Conservation (phyloP, 2,888 invertebrate genomes). For the Diarsia dahlii region DNA sequence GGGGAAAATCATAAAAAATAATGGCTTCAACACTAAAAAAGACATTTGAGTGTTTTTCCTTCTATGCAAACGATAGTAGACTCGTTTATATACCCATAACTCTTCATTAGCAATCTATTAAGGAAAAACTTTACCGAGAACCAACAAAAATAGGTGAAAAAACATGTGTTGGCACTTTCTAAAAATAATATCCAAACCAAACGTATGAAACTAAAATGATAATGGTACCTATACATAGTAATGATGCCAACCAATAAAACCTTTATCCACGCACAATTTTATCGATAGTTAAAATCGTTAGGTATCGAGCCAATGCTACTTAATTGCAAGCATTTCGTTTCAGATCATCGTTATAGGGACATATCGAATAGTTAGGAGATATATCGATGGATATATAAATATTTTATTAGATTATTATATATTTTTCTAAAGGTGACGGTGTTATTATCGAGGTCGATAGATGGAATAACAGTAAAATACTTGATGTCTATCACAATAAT, state of each 20-base stretch:
- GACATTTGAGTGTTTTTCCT: conserved; percentile 13
- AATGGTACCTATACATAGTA: conserved; percentile 72
- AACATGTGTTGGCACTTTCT: conserved; percentile 61
- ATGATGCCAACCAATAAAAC: conserved; percentile 73
- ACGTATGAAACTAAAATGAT: conserved; percentile 64
- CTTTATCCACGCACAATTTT: conserved; percentile 81
- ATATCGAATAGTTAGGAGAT: conserved; percentile 63
- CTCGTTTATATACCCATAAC: conserved; percentile 32
- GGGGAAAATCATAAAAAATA: conserved; percentile 27
- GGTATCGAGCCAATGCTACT: conserved; percentile 76
- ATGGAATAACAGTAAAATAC: conserved; percentile 59
- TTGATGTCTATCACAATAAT: conserved; percentile 58
- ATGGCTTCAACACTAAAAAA: conserved; percentile 15
- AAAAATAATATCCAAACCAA: conserved; percentile 53
- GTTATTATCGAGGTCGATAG: conserved; percentile 58
- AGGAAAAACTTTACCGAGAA: conserved; percentile 40
- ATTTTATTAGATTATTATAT: conserved; percentile 59
- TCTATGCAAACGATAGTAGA: conserved; percentile 6
- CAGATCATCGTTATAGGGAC: conserved; percentile 71
- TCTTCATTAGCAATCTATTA: conserved; percentile 15
- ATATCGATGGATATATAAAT: conserved; percentile 55
- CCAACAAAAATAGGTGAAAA: conserved; percentile 9
- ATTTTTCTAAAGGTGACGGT: conserved; percentile 56
- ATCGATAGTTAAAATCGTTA: conserved; percentile 70
- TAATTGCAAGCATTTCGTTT: conserved; percentile 80